Conservation (phyloP, 2,888 invertebrate genomes). For the Axea sp. region DNA sequence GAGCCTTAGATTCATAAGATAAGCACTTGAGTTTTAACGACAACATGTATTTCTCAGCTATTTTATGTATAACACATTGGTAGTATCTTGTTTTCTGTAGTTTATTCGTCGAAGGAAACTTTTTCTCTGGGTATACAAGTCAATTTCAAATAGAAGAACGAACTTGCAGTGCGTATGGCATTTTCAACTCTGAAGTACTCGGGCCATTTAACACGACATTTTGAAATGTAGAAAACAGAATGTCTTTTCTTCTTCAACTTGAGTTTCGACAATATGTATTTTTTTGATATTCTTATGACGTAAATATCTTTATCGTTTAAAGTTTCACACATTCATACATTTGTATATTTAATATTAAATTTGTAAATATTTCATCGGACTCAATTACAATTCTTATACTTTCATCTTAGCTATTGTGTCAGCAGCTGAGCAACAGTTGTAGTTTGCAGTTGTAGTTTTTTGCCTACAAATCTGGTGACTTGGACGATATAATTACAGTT, state of each 20-base stretch:
- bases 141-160: constrained; percentile 43
- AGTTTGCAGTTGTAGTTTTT: too few species aligned
- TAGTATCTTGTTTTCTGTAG: constrained; percentile 27
- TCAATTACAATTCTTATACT: too few species aligned
- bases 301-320: too few species aligned
- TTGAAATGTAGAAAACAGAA: constrained; percentile 26
- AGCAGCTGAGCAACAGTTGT: too few species aligned
- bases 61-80: constrained; percentile 16
- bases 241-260: constrained; percentile 14
- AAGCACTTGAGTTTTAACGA: background rate
- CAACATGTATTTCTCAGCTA: background rate
- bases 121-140: constrained; percentile 16
- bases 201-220: constrained; percentile 40
- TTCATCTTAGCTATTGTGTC: too few species aligned
- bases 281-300: too few species aligned
- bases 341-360: too few species aligned
- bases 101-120: constrained; percentile 17
- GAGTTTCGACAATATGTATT: background rate
- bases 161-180: constrained; percentile 38
- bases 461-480: too few species aligned
- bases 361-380: too few species aligned
- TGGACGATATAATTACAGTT: too few species aligned
- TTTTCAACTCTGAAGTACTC: constrained; percentile 42
- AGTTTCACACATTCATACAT: too few species aligned
- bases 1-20: background rate